A percentile compares a stretch with the other conserved stretches of the same genome.
These are phyloP conservation scores for Nothoprocta pentlandii DNA, from an alignment of 2,113 vertebrate genomes.

Conservation along the genomic window DNA sequence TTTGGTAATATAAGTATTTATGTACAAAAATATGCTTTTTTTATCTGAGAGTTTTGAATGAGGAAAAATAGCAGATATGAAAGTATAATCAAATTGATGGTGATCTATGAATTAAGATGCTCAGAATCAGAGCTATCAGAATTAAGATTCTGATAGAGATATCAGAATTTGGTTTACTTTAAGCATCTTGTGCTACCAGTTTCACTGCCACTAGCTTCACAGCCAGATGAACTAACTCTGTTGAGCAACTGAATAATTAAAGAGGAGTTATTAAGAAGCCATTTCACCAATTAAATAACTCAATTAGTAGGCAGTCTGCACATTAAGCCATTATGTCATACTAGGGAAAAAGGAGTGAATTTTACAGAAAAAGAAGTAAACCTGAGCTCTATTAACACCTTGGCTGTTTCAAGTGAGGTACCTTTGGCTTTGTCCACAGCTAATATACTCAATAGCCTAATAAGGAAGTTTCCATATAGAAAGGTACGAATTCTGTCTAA, in stretches of 20 bases:
- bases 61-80: conserved; percentile 42
- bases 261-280: conserved; percentile 69
- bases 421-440: neutral
- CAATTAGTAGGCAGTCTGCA: conserved; percentile 53
- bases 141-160: conserved; percentile 4
- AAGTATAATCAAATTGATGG: conserved; percentile 28
- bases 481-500: neutral
- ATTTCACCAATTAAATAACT: conserved; percentile 65
- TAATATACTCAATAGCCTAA: neutral
- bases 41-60: conserved; percentile 26
- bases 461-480: neutral
- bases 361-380: conserved; percentile 11
- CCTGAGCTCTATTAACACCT: neutral
- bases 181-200: conserved; percentile 13
- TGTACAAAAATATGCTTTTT: conserved; percentile 36
- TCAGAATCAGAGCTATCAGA: conserved; percentile 21
- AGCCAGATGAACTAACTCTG: conserved; percentile 49
- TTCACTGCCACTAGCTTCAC: conserved; percentile 36
- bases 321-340: neutral
- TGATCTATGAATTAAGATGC: conserved; percentile 16
- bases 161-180: conserved; percentile 22
- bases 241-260: conserved; percentile 74
- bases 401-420: neutral
- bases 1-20: neutral
- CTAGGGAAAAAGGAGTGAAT: conserved; percentile 46